A percentile compares a stretch with the other conserved stretches of the same genome.
phyloP scores from a whole-genome alignment of 2,888 invertebrate species.

The Flexamia atlantica region DNA sequence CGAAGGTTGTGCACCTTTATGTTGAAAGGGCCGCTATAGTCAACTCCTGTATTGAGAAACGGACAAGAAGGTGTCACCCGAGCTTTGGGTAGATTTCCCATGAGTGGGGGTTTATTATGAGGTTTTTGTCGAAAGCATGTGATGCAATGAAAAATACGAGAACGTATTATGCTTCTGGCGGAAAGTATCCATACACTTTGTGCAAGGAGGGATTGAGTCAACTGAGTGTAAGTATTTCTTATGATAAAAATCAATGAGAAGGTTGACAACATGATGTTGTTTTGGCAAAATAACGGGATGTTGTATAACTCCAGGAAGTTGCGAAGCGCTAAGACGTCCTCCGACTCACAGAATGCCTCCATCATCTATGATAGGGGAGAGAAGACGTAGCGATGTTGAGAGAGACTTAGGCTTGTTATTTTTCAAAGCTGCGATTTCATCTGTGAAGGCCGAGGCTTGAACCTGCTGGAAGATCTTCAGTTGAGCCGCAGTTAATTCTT shows the following conservation, averaged over 20 bases:
- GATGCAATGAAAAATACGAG: constrained; percentile 65
- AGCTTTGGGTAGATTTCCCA: constrained; percentile 53
- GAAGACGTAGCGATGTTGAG: constrained; percentile 26
- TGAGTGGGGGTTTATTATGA: constrained; percentile 35
- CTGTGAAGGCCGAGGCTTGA: constrained; percentile 38
- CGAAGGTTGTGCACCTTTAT: constrained; percentile 58
- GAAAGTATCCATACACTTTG: constrained; percentile 66
- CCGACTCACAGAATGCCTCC: constrained; percentile 65
- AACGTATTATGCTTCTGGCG: constrained; percentile 64
- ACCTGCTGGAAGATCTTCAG: constrained; percentile 14
- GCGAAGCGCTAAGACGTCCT: constrained; percentile 59
- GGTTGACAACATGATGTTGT: constrained; percentile 23
- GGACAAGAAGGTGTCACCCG: constrained; percentile 44
- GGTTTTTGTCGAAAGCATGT: constrained; percentile 63
- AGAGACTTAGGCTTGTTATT: background rate
- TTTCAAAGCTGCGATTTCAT: constrained; percentile 43
- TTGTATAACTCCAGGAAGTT: constrained; percentile 42
- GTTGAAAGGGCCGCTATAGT: constrained; percentile 49
- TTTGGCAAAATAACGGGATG: constrained; percentile 25
- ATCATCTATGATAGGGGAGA: constrained; percentile 56
- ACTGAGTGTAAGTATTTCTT: constrained; percentile 60
- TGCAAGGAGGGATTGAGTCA: constrained; percentile 63
- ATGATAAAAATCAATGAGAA: constrained; percentile 65
- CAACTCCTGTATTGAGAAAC: constrained; percentile 47
- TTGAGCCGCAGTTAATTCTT: background rate